A percentile compares a stretch with the other conserved stretches of the same genome.
Evolutionary conservation across 2,797 vertebrate species (phyloP).

Genomic region (Falco naumanni): DNA sequence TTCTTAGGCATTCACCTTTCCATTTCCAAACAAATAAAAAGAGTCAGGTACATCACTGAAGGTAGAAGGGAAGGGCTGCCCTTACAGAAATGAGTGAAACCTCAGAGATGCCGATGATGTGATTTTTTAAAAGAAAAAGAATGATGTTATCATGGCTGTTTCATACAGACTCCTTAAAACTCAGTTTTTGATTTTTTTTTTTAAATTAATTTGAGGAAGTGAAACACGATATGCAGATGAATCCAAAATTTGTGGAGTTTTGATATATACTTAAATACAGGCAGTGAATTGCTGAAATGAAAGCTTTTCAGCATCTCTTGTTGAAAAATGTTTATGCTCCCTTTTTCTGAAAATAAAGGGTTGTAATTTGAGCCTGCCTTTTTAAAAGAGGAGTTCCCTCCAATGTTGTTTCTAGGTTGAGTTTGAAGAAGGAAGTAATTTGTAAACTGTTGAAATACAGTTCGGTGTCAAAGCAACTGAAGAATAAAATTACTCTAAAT

Average conservation of each 20-base stretch:
- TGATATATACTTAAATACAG: neutral
- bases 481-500: neutral
- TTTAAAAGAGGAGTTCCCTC: neutral
- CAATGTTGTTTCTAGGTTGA: neutral
- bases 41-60: neutral
- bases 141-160: neutral
- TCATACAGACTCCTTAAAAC: neutral
- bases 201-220: neutral
- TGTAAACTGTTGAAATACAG: neutral
- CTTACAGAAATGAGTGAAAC: neutral
- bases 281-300: neutral
- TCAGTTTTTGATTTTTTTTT: neutral
- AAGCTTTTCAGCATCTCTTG: neutral
- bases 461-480: neutral
- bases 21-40: neutral
- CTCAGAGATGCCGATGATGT: neutral
- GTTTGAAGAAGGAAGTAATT: conserved; percentile 13
- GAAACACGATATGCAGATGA: neutral
- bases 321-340: neutral
- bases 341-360: neutral
- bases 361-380: neutral
- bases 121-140: neutral
- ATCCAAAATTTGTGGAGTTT: neutral
- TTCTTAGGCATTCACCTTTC: neutral
- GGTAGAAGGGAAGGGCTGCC: neutral